phyloP scores from a whole-genome alignment of 2,888 invertebrate genomes.

The Globia sparganii region DNA sequence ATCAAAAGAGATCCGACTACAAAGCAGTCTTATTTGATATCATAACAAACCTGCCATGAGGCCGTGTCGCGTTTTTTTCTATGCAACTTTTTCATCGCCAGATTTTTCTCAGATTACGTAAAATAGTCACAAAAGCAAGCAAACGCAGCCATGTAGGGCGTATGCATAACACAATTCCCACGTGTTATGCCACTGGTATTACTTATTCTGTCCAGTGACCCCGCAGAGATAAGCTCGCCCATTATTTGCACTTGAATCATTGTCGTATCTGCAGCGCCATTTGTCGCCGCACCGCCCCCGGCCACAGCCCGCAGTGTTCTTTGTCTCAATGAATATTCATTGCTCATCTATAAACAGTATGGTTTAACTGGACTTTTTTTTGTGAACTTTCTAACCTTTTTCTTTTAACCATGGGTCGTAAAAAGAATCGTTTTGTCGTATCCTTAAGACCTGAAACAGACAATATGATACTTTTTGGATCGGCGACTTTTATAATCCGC shows the following conservation, averaged over 20 bases:
- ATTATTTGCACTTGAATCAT: constrained; percentile 83
- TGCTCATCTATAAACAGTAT: constrained; percentile 69
- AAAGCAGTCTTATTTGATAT: background rate
- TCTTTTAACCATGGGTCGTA: constrained; percentile 36
- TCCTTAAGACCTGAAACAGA: constrained; percentile 3
- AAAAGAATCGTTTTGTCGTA: constrained; percentile 28
- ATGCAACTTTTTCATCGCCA: background rate
- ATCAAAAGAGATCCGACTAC: background rate
- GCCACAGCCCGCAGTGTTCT: constrained; percentile 65
- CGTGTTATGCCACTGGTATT: constrained; percentile 54
- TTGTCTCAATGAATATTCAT: constrained; percentile 80
- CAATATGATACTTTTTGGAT: constrained; percentile 14
- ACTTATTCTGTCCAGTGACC: constrained; percentile 71
- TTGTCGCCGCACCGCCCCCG: constrained; percentile 70
- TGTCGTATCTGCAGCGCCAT: constrained; percentile 76
- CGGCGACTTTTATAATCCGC: background rate
- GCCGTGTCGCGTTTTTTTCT: background rate
- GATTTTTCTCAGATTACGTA: background rate
- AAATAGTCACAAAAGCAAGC: constrained; percentile 10
- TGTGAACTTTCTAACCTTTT: constrained; percentile 31
- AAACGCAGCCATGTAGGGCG: constrained; percentile 3
- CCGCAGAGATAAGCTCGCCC: constrained; percentile 73
- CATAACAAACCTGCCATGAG: background rate
- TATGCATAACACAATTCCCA: constrained; percentile 49
- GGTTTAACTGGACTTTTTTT: constrained; percentile 43